A percentile compares a stretch with the other conserved stretches of the same genome.
phyloP scores from a whole-genome alignment of 1,140 invertebrate genomes.

The Monomorium pharaonis region DNA sequence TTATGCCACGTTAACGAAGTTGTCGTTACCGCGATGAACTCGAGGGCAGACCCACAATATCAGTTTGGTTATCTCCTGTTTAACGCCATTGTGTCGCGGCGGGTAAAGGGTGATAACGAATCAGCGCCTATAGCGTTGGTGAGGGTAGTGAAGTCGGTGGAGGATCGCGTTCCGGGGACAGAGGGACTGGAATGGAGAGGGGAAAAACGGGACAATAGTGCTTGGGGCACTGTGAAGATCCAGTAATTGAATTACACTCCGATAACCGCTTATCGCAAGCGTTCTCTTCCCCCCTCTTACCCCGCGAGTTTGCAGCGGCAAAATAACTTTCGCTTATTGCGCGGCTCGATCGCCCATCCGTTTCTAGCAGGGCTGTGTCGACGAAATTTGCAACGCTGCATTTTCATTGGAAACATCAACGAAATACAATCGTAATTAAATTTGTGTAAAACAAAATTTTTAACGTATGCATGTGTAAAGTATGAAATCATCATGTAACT shows the following conservation, averaged over 20 bases:
- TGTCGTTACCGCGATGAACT: slow-evolving; percentile 55
- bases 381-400: slow-evolving; percentile 25
- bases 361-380: slow-evolving; percentile 18
- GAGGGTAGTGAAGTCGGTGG: slow-evolving; percentile 44
- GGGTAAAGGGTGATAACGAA: slow-evolving; percentile 79
- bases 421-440: neutral
- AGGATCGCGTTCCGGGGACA: slow-evolving; percentile 20
- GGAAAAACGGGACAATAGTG: slow-evolving; percentile 80
- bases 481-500: no score
- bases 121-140: slow-evolving; percentile 64
- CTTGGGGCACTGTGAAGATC: slow-evolving; percentile 81
- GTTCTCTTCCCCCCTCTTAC: neutral
- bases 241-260: slow-evolving; percentile 83
- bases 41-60: slow-evolving; percentile 65
- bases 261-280: slow-evolving; percentile 80
- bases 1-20: slow-evolving; percentile 67
- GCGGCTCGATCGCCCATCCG: slow-evolving; percentile 44
- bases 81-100: slow-evolving; percentile 80
- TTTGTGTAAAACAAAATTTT: neutral
- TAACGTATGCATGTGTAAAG: neutral
- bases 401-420: neutral
- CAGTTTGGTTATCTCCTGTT: slow-evolving; percentile 78
- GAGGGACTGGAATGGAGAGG: slow-evolving; percentile 30
- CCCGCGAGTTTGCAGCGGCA: slow-evolving; percentile 38
- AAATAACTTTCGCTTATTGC: slow-evolving; percentile 67